Base-by-base conservation (phyloP, 1,140 invertebrate genomes). In the Nomia melanderi region DNA sequence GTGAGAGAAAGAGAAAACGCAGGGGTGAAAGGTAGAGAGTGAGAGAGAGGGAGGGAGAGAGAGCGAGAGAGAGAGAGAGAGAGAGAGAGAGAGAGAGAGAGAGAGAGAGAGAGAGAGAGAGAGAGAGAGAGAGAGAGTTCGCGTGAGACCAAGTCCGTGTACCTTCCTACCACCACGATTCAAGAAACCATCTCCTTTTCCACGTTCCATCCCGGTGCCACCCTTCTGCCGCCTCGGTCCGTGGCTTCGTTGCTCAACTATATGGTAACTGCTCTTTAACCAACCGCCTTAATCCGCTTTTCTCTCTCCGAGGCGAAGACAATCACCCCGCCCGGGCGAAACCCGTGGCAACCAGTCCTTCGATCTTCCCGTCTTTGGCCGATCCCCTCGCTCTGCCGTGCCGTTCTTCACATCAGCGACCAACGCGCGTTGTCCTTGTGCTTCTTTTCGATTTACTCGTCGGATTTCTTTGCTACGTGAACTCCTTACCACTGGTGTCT, bases 191-290 rank as follows among this genome's bases (percentile, higher is more conserved):
- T 79, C 72, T 78, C 84, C 81, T 84, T 80, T 80, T 77, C 66
- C 70, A 57, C 62, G 33, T 39, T 44, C 65, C 60, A 53, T 39
- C 25, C 57, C 50, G 7, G 20, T 7, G 31, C 50, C 78, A 73
- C 78, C 8, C 62, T 81, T 70, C 44, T 56, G 7, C 4, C 47
- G n/a, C 76, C 70, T 67, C 83, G 36, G 81, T 44, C 53, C 75
- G 83, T 79, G 85, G 77, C 79, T 86, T 78, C 78, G 80, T 85
- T 82, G 74, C 73, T 86, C 79, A 87, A 83, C 85, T 88, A 76
- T 88, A 88, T 86, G 79, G 87, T 88, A 90, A 89, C 87, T 88
- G 85, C 86, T 90, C 88, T 89, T 90, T 88, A 89, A 89, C 87
- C 87, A 88, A 89, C 85, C 86, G 73, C 87, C 79, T 88, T 89